Evolutionary conservation across 2,797 vertebrate species (phyloP), one percentile per base, ranked within the genome.

Genomic region (Nothura maculosa): DNA sequence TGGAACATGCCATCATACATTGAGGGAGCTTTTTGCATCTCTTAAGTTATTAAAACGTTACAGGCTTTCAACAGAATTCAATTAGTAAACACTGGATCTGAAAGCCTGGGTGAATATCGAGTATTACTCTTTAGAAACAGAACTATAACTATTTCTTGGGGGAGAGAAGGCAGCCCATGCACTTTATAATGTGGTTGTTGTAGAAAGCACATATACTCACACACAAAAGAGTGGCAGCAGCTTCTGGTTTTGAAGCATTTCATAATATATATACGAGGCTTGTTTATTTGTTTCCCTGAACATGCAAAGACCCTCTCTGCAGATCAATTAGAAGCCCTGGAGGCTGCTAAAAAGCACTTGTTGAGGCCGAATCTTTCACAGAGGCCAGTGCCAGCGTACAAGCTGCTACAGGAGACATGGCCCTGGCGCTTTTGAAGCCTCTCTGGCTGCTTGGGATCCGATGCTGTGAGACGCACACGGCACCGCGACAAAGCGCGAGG

Each of bases 1-100:
- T 24, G 52, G 68, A 80, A 85, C 83, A 87, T 34, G 16, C 43
- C 60, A 45, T 70, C 64, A 9, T 36, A 89, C 87, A 32, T 87
- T 90, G 81, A 89, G 81, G 66, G 43, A 92, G 77, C 36, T 75
- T 90, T 85, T 68, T 87, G 81, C 62, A 85, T 14, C 69, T 94
- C 34, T 2, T 70, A 92, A 89, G 54, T 72, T 55, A 66, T 18
- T 73, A 78, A 90, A 90, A 75, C 74, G 89, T 81, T 90, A 32
- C 54, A 89, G 69, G n/a, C 66, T 94, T 87, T 87, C 79, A 83
- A 10, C 50, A 81, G 68, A 85, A 87, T 34, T 80, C 38, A 22
- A 88, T 91, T 91, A 91, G 34, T 75, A 91, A 87, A 83, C 55
- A n/a, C 2, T 67, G 77, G 28, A 50, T 89, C 89, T 89, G 83